Percentiles rank a stretch among this genome's conserved stretches.
These are phyloP conservation scores for Cavia porcellus DNA, from an alignment of 2,113 vertebrate genomes.

Conservation along the genomic window DNA sequence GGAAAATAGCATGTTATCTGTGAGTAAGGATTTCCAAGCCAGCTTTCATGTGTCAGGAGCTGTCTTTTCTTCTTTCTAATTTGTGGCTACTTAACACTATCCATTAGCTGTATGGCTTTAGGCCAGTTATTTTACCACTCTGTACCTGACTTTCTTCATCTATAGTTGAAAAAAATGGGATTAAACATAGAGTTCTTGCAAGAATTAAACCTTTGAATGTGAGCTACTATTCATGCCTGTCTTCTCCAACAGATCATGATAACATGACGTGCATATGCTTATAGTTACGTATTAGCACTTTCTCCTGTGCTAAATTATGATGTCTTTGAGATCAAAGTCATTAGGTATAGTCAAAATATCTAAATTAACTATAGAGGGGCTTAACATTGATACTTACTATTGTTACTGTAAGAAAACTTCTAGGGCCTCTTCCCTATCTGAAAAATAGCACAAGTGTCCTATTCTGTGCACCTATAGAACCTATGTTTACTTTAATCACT, in stretches of 20 bases:
- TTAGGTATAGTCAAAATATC: neutral
- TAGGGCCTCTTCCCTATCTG: neutral
- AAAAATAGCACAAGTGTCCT: neutral
- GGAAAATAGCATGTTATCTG: neutral
- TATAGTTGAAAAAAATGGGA: slow-evolving; percentile 8
- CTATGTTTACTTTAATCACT: slow-evolving; percentile 31
- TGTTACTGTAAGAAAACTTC: slow-evolving; percentile 51
- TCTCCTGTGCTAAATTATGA: slow-evolving; percentile 32
- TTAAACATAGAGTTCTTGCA: slow-evolving; percentile 40
- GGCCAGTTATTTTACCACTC: slow-evolving; percentile 11
- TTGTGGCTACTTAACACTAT: slow-evolving; percentile 20
- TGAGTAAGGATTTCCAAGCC: neutral
- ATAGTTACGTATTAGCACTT: slow-evolving; percentile 20
- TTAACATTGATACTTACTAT: neutral
- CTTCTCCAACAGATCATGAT: slow-evolving; percentile 30
- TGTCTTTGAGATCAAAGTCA: neutral
- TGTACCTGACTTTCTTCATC: slow-evolving; percentile 32
- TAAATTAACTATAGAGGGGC: neutral
- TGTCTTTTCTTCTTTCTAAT: slow-evolving; percentile 16
- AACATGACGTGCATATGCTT: slow-evolving; percentile 1
- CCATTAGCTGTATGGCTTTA: slow-evolving; percentile 36
- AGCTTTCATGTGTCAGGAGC: neutral
- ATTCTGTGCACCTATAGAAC: neutral
- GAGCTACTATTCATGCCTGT: slow-evolving; percentile 1
- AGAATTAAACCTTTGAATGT: slow-evolving; percentile 36